A percentile compares a stretch with the other conserved stretches of the same genome.
These are phyloP conservation scores for Lasiurus cinereus DNA, from an alignment of 2,113 vertebrate species.

Conservation along the genomic window DNA sequence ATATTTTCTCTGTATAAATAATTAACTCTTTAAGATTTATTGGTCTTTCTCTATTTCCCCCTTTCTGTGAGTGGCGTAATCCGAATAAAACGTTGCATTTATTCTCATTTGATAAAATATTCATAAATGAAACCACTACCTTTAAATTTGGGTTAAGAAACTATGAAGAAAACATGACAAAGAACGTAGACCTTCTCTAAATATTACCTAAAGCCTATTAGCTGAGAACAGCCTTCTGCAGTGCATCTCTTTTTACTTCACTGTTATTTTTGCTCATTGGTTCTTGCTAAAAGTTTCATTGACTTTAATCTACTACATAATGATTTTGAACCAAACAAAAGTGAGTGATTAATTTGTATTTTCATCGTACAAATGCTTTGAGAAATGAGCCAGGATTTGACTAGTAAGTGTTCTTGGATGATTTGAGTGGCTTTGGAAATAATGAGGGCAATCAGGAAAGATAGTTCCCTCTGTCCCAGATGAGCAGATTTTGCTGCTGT, in stretches of 20 bases:
- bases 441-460: slow-evolving; percentile 1
- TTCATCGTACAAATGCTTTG: background rate
- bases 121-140: slow-evolving; percentile 87
- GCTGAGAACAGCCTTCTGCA: background rate
- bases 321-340: slow-evolving; percentile 54
- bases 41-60: slow-evolving; percentile 82
- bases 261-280: slow-evolving; percentile 45
- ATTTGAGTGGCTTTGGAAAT: slow-evolving; percentile 9
- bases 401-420: slow-evolving; percentile 4
- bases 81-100: slow-evolving; percentile 86
- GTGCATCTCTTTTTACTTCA: slow-evolving; percentile 69
- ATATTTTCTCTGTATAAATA: slow-evolving; percentile 88
- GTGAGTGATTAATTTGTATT: background rate
- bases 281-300: slow-evolving; percentile 70
- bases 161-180: slow-evolving; percentile 77
- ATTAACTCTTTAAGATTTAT: slow-evolving; percentile 89
- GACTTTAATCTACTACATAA: slow-evolving; percentile 52
- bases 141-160: slow-evolving; percentile 85
- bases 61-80: slow-evolving; percentile 81
- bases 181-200: slow-evolving; percentile 78
- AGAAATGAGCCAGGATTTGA: background rate
- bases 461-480: background rate
- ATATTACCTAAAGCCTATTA: slow-evolving; percentile 77
- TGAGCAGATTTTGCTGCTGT: background rate
- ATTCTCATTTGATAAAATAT: slow-evolving; percentile 88